A percentile compares a stretch with the other conserved stretches of the same genome.
Evolutionary conservation across 2,797 vertebrate species (phyloP).

Genomic region (Tragelaphus eurycerus): DNA sequence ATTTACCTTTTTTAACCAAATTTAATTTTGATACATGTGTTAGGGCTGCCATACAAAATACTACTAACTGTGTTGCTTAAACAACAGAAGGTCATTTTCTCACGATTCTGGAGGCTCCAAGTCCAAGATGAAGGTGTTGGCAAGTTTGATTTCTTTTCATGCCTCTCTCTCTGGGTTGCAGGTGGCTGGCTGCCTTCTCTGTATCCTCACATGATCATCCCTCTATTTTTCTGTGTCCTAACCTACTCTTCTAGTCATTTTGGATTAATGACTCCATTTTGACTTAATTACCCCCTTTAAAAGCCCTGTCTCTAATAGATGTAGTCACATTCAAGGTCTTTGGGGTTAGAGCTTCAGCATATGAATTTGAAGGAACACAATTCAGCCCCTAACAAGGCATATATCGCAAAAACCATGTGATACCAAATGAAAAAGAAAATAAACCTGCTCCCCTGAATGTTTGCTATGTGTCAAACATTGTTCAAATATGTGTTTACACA

Average conservation of each 20-base stretch:
- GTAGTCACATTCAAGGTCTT: background rate
- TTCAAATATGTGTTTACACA: background rate
- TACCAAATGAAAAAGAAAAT: background rate
- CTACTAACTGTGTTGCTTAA: background rate
- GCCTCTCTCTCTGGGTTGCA: background rate
- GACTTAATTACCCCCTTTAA: background rate
- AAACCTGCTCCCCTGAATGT: background rate
- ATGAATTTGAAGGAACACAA: background rate
- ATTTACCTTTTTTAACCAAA: background rate
- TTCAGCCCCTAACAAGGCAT: background rate
- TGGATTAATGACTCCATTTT: background rate
- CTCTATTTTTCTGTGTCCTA: background rate
- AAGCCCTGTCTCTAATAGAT: background rate
- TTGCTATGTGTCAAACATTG: background rate
- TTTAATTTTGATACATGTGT: slow-evolving; percentile 12
- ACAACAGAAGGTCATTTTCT: background rate
- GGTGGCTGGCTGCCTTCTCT: background rate
- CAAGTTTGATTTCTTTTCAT: background rate
- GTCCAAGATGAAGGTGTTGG: background rate
- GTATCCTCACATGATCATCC: background rate
- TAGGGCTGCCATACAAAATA: background rate
- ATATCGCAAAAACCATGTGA: background rate
- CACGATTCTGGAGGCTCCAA: background rate
- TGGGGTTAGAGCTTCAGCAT: background rate
- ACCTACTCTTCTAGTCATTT: background rate